Evolutionary conservation across 2,113 vertebrate species (phyloP), one percentile per base, ranked within the genome.

Genomic region (Sclerurus mexicanus): DNA sequence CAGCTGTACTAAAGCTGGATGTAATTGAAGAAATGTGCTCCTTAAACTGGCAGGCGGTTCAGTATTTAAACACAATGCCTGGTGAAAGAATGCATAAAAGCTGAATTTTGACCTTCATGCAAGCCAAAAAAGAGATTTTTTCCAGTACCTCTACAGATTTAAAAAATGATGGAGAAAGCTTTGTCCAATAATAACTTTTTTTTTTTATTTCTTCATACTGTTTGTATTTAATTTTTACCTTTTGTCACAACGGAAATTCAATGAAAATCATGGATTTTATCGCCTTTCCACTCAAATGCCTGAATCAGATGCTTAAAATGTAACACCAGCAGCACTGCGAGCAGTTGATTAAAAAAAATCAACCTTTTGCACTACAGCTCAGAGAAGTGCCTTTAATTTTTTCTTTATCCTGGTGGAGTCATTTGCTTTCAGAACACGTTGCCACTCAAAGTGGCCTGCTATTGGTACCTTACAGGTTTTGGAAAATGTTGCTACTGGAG

Each of bases 261-360:
- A 92, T 97, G 85, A 71, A 91, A 93, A 89, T 71, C 66, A 90
- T 94, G 64, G 44, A 46, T 84, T 95, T 93, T 93, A 87, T 84
- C 10, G 11, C 85, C 37, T 97, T 96, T 87, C 67, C 69, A 68
- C 83, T 97, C 31, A 91, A 94, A 78, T 52, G 88, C 23, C 58
- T 76, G 74, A 95, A 90, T 96, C 88, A 96, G 68, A 92, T 90
- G 67, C 63, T 97, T 97, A 93, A 92, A 95, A 85, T 74, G 59
- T 96, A 96, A 92, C 77, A 77, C 40, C 66, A 73, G 84, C 23
- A 90, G 53, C 10, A 3, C 68, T 66, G 16, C 7, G 53, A 91
- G 53, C 42, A 83, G 80, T 62, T 30, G 53, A 93, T 93, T 74
- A 35, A 71, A 91, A 95, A 97, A 97, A 47, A 90, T 33, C 93